Percentiles rank a stretch among this genome's conserved stretches.
These are phyloP conservation scores for Bradysia coprophila DNA, from an alignment of 1,140 invertebrate species.

Conservation along the genomic window DNA sequence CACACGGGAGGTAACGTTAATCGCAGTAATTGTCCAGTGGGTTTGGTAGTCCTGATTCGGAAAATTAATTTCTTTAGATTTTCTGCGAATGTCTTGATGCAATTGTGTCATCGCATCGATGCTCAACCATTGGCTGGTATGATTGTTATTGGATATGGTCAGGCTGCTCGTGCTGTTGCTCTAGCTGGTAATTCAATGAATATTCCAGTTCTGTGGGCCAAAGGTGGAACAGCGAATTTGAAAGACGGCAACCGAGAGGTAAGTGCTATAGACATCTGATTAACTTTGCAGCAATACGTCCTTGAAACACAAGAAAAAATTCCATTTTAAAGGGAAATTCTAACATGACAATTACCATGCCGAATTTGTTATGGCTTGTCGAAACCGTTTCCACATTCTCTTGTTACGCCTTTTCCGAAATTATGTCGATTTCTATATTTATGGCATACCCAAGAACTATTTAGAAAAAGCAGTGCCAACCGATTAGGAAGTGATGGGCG, in stretches of 20 bases:
- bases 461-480: no score
- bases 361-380: no score
- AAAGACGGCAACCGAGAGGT: constrained; percentile 12
- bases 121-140: constrained; percentile 20
- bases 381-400: neutral
- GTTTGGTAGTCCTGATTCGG: neutral
- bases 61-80: constrained; percentile 14
- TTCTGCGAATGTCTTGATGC: constrained; percentile 16
- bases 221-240: constrained; percentile 13
- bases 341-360: no score
- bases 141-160: constrained; percentile 20
- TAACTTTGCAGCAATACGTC: constrained; percentile 6
- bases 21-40: no score
- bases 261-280: constrained; percentile 13
- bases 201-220: constrained; percentile 24
- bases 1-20: constrained; percentile 5
- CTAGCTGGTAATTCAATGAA: constrained; percentile 18
- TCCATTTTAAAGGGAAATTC: neutral
- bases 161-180: constrained; percentile 22
- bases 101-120: constrained; percentile 19
- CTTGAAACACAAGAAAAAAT: no score
- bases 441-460: no score
- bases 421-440: neutral
- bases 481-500: no score
- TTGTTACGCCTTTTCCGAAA: neutral